These are phyloP conservation scores for Brenthis daphne DNA, from an alignment of 2,888 invertebrate species.

Conservation along the genomic window DNA sequence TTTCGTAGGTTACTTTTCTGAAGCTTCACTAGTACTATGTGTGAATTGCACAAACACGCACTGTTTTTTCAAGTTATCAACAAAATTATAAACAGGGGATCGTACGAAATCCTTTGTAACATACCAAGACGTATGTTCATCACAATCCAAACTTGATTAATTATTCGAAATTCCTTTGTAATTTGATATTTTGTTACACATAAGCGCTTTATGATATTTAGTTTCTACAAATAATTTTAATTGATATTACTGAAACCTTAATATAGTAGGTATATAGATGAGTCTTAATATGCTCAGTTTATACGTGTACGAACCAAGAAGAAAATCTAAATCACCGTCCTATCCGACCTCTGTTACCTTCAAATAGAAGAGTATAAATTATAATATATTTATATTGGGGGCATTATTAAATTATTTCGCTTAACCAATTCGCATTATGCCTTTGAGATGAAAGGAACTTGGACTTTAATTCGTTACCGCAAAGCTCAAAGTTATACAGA, in stretches of 20 bases:
- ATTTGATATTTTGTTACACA: constrained; percentile 7
- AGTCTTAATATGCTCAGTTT: neutral
- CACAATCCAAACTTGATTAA: constrained; percentile 3
- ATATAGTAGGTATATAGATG: neutral
- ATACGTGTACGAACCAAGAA: neutral
- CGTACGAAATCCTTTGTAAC: neutral
- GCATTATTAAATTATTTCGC: constrained; percentile 25
- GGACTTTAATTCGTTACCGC: constrained; percentile 27
- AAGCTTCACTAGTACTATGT: too few species aligned
- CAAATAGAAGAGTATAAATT: constrained; percentile 1
- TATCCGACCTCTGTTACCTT: neutral
- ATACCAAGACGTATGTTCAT: neutral
- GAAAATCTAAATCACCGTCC: neutral
- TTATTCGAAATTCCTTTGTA: constrained; percentile 9
- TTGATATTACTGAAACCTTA: neutral
- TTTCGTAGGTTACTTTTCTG: too few species aligned
- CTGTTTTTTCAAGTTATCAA: too few species aligned
- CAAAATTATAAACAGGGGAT: too few species aligned
- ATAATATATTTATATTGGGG: constrained; percentile 10
- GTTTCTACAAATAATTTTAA: constrained; percentile 7
- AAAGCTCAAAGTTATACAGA: constrained; percentile 29
- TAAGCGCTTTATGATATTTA: neutral
- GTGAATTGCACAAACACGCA: too few species aligned
- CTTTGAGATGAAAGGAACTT: constrained; percentile 18
- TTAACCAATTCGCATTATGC: constrained; percentile 12